Conservation (phyloP, 2,113 vertebrate genomes). For the Syrrhaptes paradoxus region DNA sequence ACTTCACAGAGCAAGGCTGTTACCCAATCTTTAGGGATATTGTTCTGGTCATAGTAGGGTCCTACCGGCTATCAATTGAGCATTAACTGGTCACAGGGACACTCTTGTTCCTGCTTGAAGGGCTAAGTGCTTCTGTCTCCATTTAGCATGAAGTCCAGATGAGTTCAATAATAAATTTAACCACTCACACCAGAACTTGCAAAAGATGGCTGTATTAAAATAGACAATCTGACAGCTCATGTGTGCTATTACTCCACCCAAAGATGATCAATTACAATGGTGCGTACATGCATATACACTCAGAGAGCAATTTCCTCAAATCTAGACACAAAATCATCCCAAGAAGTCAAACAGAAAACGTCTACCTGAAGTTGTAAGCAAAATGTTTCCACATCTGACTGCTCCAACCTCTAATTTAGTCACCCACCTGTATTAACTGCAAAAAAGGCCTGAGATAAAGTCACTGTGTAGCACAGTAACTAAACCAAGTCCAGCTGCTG, state of each 20-base stretch:
- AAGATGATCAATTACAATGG: neutral
- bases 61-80: neutral
- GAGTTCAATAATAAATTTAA: neutral
- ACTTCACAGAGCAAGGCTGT: neutral
- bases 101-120: neutral
- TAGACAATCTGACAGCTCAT: neutral
- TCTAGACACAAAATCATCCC: neutral
- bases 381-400: neutral
- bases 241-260: neutral
- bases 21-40: neutral
- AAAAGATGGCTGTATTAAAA: neutral
- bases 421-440: neutral
- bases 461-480: neutral
- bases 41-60: neutral
- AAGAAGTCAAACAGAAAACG: neutral
- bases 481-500: neutral
- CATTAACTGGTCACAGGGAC: neutral
- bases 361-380: neutral
- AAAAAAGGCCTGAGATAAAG: neutral
- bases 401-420: neutral
- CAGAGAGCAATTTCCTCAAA: neutral
- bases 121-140: neutral
- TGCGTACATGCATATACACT: neutral
- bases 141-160: neutral
- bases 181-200: neutral